Conservation (phyloP, 1,140 invertebrate genomes). For the Drosophila guanche region DNA sequence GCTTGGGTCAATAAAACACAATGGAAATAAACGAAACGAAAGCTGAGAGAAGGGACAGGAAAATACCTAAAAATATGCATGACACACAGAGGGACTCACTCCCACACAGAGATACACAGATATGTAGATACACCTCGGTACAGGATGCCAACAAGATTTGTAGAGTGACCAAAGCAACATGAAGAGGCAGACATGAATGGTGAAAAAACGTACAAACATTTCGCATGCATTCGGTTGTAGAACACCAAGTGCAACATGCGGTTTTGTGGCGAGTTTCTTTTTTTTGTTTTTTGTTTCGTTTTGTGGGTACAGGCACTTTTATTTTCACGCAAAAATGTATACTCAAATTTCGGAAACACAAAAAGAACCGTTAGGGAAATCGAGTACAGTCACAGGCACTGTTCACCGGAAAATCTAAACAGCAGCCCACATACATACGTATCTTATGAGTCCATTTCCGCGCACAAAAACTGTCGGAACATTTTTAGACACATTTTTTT, state of each 20-base stretch:
- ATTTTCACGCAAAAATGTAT: conserved; percentile 31
- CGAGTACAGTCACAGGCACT: neutral
- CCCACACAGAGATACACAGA: conserved; percentile 27
- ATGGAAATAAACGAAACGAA: conserved; percentile 37
- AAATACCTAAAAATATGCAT: conserved; percentile 48
- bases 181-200: conserved; percentile 1
- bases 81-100: conserved; percentile 9
- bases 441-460: conserved; percentile 51
- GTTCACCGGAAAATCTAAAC: conserved; percentile 33
- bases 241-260: conserved; percentile 5
- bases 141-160: conserved; percentile 53
- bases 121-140: conserved; percentile 4
- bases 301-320: conserved; percentile 23
- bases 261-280: too few relatives aligned
- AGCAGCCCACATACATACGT: conserved; percentile 34
- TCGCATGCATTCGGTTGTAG: conserved; percentile 33
- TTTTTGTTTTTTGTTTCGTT: too few relatives aligned
- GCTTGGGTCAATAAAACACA: conserved; percentile 54
- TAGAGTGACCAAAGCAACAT: conserved; percentile 16
- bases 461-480: conserved; percentile 3
- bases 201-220: conserved; percentile 7
- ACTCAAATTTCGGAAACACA: too few relatives aligned
- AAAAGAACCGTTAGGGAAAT: too few relatives aligned
- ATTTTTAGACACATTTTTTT: conserved; percentile 34
- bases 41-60: conserved; percentile 5